Base-by-base conservation (phyloP, 92 coral and sea anemone genomes). In the Virgularia gustaviana region DNA sequence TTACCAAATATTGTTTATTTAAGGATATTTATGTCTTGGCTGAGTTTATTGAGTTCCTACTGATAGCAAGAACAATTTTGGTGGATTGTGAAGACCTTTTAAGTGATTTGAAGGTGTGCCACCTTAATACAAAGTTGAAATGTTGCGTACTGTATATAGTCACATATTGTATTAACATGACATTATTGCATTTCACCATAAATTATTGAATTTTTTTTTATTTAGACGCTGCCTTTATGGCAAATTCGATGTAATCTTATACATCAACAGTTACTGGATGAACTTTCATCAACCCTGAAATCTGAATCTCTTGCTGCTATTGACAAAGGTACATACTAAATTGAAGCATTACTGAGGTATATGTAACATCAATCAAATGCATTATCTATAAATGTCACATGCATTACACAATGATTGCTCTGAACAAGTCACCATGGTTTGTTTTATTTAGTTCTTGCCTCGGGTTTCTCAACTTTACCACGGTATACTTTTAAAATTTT, bases 141-240 rank as follows among this genome's bases (percentile, higher is more conserved):
- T 20, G 31, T 10, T 22, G 12, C 16, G 63, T 22, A 22, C 16
- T 22, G 63, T 22, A 29, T 41, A 41, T 9, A 41, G n/a, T 3
- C 42, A n/a, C 2, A 58, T 58, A 58, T 27, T 58, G 39, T 23
- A 7, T 0, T 63, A 30, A 36, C 13, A 3, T 3, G 32, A 4
- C 28, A 8, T 1, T 2, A 3, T 2, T 6, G 19, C 28, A 41
- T 11, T 8, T 2, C 12, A 15, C 4, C 4, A 13, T 23, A 42
- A 9, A 25, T 18, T 41, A 22, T 30, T 18, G 7, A 11, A 34
- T 37, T 11, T 16, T 24, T 64, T 15, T 39, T 44, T 30, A 27
- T 22, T 71, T 81, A 43, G 78, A 92, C 96, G 57, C 90, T 42
- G 34, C 81, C 52, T 36, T 49, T 89, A 30, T 92, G 96, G 98